Evolutionary conservation across 2,113 vertebrate genomes (phyloP).

Genomic region (Leptocoma aspasia): DNA sequence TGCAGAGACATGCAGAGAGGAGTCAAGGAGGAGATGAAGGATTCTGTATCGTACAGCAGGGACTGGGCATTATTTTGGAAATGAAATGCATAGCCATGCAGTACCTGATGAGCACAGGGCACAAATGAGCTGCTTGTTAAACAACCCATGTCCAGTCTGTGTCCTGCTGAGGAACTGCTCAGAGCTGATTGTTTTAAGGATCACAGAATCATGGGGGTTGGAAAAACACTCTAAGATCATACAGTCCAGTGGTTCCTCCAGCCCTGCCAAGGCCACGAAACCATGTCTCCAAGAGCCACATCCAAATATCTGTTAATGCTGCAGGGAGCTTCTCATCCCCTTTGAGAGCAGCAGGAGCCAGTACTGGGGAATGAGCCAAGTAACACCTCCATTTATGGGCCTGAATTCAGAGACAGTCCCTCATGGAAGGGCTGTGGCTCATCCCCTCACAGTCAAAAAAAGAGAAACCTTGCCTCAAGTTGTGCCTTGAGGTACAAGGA

Average conservation of each 20-base stretch:
- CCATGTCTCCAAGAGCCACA: neutral
- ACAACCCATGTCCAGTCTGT: neutral
- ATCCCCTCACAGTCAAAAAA: neutral
- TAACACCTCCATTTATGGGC: neutral
- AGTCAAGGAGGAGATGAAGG: neutral
- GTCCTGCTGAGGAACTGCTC: neutral
- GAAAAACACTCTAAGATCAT: neutral
- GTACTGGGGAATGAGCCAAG: neutral
- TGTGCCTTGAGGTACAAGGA: no score
- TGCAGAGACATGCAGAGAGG: neutral
- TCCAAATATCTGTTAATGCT: neutral
- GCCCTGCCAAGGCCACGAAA: neutral
- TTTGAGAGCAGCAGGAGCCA: neutral
- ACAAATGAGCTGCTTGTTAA: neutral
- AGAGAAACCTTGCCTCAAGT: neutral
- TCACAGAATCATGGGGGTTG: neutral
- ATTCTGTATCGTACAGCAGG: neutral
- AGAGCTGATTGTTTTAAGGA: neutral
- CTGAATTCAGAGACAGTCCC: neutral
- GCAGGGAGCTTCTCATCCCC: neutral
- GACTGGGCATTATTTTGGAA: neutral
- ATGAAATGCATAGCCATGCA: neutral
- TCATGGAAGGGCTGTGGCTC: neutral
- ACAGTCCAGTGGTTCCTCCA: neutral
- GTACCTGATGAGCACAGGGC: neutral